Evolutionary conservation across 2,888 invertebrate genomes (phyloP), one percentile per base, ranked within the genome.

Genomic region (Parasteatoda lunata): DNA sequence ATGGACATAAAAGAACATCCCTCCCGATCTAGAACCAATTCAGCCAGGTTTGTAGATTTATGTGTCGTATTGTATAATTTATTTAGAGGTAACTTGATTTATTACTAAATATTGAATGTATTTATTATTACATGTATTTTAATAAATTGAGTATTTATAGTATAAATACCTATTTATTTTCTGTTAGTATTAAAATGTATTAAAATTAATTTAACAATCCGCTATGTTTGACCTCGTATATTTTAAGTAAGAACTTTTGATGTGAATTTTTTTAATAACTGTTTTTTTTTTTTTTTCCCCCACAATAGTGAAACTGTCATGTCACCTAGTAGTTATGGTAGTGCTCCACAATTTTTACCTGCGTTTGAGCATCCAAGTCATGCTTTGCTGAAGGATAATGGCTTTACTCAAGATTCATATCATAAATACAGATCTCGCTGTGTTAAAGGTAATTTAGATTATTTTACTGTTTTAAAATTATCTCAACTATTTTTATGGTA

Each of bases 331-430:
- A 95, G 95, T 78, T 95, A 94, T 90, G 96, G 96, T 88, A 96
- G 96, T 11, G 95, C 95, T 84, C 97, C 97, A 0, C 95, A 95
- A 91, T 95, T 96, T 86, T 93, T 98, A 92, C 97, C 97, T 52
- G 94, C 95, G 73, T 98, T 98, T 94, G 97, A 98, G 92, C 99
- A 99, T 93, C 98, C 98, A 59, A 97, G 97, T 91, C 98, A 98
- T 92, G 95, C 97, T 8, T 93, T 99, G 90, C 94, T 99, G 69
- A 95, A 97, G 89, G 98, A 98, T 92, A 98, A 98, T 92, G 97
- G 97, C 91, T 99, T 99, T 93, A 98, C 98, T 6, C 99, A 98
- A 93, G 97, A 97, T 92, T 97, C 96, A 3, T 99, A 99, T 93
- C 96, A 97, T 93, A 98, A 98, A 92, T 99, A 98, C 93, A 95